Evolutionary conservation across 2,797 vertebrate genomes (phyloP).

Genomic region (Simalia tracyae): DNA sequence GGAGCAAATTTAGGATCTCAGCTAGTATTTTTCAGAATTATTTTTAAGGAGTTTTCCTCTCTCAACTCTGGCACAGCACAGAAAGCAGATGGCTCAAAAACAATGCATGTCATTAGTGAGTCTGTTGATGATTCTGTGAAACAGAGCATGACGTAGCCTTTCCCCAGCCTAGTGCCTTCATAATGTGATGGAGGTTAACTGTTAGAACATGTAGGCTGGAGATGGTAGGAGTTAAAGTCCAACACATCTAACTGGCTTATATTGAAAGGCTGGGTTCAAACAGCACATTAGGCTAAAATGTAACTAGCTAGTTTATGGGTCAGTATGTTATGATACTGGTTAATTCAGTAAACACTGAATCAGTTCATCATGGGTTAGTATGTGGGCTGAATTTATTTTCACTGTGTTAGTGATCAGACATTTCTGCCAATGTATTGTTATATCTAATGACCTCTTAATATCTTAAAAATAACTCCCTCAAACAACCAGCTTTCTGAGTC

Average conservation of each 20-base stretch:
- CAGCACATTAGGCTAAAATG: neutral
- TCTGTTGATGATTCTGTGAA: too few species aligned
- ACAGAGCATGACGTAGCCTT: neutral
- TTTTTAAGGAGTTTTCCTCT: neutral
- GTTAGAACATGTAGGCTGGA: neutral
- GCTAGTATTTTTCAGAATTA: neutral
- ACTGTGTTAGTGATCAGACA: neutral
- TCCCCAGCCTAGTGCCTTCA: neutral
- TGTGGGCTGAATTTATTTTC: neutral
- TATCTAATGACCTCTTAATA: neutral
- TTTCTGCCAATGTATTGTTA: neutral
- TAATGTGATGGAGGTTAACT: neutral
- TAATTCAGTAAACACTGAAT: neutral
- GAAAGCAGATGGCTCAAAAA: neutral
- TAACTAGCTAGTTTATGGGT: neutral
- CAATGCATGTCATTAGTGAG: neutral
- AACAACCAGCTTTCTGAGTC: neutral
- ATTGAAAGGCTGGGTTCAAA: neutral
- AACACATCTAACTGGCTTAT: neutral
- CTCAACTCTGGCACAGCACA: neutral
- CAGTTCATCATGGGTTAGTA: neutral
- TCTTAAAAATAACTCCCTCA: neutral
- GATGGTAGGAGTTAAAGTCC: neutral
- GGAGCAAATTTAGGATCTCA: neutral
- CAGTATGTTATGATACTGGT: neutral